Percentiles rank a stretch among this genome's conserved stretches.
Evolutionary conservation across 2,113 vertebrate genomes (phyloP).

Genomic region (Hystrix cristata): DNA sequence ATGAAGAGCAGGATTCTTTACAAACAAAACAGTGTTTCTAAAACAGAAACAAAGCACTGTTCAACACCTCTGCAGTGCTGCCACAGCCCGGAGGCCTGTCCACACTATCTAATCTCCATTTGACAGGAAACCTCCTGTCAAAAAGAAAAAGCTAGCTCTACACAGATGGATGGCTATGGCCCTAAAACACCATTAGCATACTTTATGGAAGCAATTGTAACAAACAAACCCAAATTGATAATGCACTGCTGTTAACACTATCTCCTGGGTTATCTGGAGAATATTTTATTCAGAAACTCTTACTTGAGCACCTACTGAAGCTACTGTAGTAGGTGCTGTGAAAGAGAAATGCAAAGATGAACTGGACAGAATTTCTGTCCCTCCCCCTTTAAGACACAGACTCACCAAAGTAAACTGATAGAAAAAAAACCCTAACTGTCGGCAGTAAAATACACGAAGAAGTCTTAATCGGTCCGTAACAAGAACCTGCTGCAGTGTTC

Average conservation of each 20-base stretch:
- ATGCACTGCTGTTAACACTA: not conserved
- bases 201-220: not conserved
- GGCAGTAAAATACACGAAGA: not conserved
- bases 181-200: not conserved
- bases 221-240: slow-evolving; percentile 33
- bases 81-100: not conserved
- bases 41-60: not conserved
- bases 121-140: not conserved
- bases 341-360: not conserved
- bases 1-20: not conserved
- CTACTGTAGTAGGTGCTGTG: not conserved
- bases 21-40: not conserved
- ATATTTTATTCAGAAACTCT: slow-evolving; percentile 20
- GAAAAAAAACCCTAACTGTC: not conserved
- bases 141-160: not conserved
- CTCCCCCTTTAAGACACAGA: not conserved
- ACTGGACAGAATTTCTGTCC: not conserved
- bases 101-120: not conserved
- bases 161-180: not conserved
- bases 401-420: not conserved
- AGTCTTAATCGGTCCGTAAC: not conserved
- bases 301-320: not conserved
- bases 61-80: not conserved
- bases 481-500: not conserved
- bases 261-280: not conserved